A percentile compares a stretch with the other conserved stretches of the same genome.
These are phyloP conservation scores for Piaya cayana DNA, from an alignment of 2,113 vertebrate genomes.

Conservation along the genomic window DNA sequence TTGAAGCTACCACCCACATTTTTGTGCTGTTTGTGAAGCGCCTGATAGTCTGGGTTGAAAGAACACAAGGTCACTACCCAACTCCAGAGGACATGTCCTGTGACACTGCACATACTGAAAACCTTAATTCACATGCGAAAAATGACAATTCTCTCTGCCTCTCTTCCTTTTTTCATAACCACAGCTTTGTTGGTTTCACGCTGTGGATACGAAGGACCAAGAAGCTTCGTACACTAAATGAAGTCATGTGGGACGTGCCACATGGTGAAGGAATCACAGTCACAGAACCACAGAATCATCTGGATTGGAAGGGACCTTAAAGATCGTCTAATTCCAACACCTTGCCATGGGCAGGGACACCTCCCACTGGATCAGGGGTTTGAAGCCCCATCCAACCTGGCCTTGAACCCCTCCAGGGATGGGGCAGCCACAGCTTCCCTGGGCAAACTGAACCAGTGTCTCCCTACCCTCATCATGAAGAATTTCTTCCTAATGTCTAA, in stretches of 20 bases:
- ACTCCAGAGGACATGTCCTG: background rate
- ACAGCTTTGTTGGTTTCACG: background rate
- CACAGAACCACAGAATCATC: no score
- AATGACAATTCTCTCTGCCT: background rate
- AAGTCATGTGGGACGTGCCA: background rate
- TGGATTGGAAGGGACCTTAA: no score
- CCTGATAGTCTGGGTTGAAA: background rate
- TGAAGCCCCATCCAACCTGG: no score
- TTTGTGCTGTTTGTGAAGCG: background rate
- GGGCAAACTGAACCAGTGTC: no score
- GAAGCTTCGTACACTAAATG: background rate
- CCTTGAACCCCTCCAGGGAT: no score
- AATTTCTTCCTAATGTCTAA: no score
- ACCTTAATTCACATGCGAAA: background rate
- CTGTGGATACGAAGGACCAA: background rate
- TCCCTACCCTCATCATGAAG: no score
- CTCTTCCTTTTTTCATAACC: background rate
- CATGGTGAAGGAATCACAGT: background rate
- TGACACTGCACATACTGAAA: background rate
- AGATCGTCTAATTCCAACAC: no score
- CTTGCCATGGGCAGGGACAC: no score
- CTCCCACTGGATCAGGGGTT: no score
- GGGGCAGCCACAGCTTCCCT: no score
- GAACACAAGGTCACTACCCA: background rate
- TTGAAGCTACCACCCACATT: background rate